These are phyloP conservation scores for Silurus meridionalis DNA, from an alignment of 2,113 vertebrate genomes.

Conservation along the genomic window DNA sequence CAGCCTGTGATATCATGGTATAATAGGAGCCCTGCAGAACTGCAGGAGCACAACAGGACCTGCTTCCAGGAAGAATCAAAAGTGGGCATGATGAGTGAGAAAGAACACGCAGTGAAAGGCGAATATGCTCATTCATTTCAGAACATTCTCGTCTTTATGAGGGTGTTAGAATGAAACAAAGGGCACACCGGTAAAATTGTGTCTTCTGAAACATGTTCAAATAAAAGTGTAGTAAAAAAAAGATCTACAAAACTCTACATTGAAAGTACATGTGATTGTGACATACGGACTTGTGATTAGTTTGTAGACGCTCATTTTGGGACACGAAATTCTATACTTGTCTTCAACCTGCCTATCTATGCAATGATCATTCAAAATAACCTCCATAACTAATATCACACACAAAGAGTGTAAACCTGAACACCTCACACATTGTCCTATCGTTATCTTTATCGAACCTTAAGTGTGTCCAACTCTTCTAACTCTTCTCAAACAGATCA, in stretches of 20 bases:
- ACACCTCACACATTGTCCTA: neutral
- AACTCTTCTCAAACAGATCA: neutral
- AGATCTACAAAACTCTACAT: neutral
- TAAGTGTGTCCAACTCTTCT: neutral
- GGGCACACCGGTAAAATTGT: neutral
- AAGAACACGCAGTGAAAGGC: neutral
- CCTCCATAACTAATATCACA: neutral
- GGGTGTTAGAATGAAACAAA: neutral
- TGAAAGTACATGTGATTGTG: neutral
- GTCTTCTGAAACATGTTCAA: neutral
- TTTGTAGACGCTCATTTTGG: neutral
- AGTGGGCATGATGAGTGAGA: slow-evolving; percentile 9
- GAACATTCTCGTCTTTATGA: neutral
- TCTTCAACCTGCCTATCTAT: neutral
- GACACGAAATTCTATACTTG: neutral
- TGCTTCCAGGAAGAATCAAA: slow-evolving; percentile 22
- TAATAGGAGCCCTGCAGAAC: slow-evolving; percentile 23
- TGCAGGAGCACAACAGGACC: slow-evolving; percentile 14
- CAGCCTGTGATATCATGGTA: slow-evolving; percentile 23
- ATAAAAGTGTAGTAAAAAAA: neutral
- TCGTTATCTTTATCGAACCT: neutral
- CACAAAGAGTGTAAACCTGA: neutral
- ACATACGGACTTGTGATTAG: neutral
- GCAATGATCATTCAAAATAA: neutral
- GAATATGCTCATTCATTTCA: neutral